Conservation (phyloP, 2,888 invertebrate genomes). For the Cerceris rybyensis region DNA sequence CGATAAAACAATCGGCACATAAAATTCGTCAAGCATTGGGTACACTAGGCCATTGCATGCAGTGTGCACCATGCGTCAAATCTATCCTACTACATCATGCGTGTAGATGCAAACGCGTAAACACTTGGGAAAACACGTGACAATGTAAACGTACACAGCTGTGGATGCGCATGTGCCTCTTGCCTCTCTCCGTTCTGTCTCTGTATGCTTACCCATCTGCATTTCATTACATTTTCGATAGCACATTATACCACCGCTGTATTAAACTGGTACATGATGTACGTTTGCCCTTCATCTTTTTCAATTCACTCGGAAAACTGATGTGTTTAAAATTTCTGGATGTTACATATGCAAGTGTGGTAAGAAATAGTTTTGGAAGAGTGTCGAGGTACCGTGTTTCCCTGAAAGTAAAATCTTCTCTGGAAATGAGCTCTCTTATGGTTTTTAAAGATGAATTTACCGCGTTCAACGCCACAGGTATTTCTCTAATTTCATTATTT, state of each 20-base stretch:
- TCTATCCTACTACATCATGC: conserved; percentile 12
- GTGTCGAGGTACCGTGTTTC: not conserved
- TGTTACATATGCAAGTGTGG: not conserved
- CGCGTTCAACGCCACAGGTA: too few species aligned
- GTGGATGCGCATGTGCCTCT: not conserved
- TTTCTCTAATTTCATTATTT: too few species aligned
- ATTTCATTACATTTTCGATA: conserved; percentile 19
- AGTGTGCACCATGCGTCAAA: not conserved
- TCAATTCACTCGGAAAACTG: not conserved
- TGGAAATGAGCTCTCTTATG: too few species aligned
- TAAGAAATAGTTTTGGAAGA: not conserved
- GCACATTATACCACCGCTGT: not conserved
- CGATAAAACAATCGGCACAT: conserved; percentile 3
- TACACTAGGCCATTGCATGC: conserved; percentile 1
- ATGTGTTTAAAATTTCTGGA: too few species aligned
- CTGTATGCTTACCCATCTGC: conserved; percentile 17
- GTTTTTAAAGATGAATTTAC: too few species aligned
- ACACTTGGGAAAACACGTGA: conserved; percentile 22
- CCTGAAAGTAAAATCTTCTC: too few species aligned
- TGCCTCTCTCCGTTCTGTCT: not conserved
- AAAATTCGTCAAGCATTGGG: not conserved
- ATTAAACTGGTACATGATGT: not conserved
- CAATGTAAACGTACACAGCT: conserved; percentile 13
- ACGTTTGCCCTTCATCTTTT: not conserved
- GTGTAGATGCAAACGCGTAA: conserved; percentile 16